Evolutionary conservation across 2,888 invertebrate species (phyloP), one percentile per base, ranked within the genome.

Genomic region (Leptopterna dolabrata): DNA sequence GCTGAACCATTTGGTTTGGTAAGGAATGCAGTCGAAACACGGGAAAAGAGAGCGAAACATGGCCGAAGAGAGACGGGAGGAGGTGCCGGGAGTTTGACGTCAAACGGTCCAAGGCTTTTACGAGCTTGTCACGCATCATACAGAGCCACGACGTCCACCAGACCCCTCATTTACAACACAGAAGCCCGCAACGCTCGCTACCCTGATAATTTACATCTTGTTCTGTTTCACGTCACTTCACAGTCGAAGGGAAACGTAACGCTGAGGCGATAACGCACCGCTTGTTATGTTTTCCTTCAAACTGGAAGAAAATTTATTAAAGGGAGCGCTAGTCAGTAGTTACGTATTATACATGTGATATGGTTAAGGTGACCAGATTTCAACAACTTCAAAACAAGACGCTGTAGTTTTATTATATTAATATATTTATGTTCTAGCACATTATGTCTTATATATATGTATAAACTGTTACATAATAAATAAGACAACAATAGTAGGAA

Each of bases 81-180:
- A 1, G 4, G 9, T 24, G 14, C 16, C 6, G n/a, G 76, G 76
- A 43, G 45, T 24, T 45, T 78, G 78, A 78, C 78, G 78, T 78
- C 78, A 78, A 76, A 78, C 78, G 43, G 78, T 43, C 45, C 78
- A 78, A 78, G 78, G 78, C 78, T 78, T 43, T 27, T 78, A 7
- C 9, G 45, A 43, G 78, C 78, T 78, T 78, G 78, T 78, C 78
- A 78, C 78, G 78, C 78, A 78, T 78, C 78, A 78, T 78, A 78
- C 45, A n/a, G 71, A 36, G 36, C 29, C 29, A 3, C 14, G 19
- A 70, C 29, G 71, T 71, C 71, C 29, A 71, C 71, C 71, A 13
- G 71, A 14, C 16, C 71, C 11, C 71, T 71, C 71, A 71, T 71
- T 71, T 71, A 71, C 71, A 71, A 71, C 27, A 71, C 71, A 71